Base-by-base conservation (phyloP, 1,140 invertebrate species). In the Goniozus legneri region DNA sequence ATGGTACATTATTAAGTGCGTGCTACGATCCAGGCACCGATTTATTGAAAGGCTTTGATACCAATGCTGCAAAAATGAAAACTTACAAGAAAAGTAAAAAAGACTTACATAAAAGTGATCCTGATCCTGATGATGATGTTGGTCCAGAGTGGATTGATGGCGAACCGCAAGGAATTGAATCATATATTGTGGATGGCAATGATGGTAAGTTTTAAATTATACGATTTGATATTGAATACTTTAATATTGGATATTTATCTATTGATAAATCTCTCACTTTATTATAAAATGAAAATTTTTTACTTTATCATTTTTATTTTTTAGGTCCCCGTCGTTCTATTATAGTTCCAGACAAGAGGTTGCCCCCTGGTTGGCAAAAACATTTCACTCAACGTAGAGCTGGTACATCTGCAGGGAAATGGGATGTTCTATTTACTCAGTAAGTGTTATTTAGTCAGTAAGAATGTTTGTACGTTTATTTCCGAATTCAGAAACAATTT, bases 351-450 rank as follows among this genome's bases (percentile, higher is more conserved):
- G 87, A 90, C 68, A 84, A 80, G 50, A 77, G 85, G 39, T 62
- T 91, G 54, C 87, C 87, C 2, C 60, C 76, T 2, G 84, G 84
- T 3, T 91, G 88, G 88, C 79, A 80, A 2, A 90, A 89, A 67
- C 85, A 87, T 62, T 83, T 89, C 63, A 83, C 84, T 2, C 82
- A 84, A 57, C 74, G 86, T 32, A 82, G 79, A 44, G 68, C 80
- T 40, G 84, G 84, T 2, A 77, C 80, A 50, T 84, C 84, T 3
- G 82, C 84, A 10, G 86, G 86, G 4, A 89, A 89, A 67, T 91
- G 87, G 87, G 87, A 89, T 67, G 85, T 88, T 7, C 81, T 89
- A 47, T 78, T 90, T 49, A 72, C 88, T 2, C 81, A 80, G 84
- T 85, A 67, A 68, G 71, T 64, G 3, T 14, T 21, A n/a, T n/a